Percentiles rank a stretch among this genome's conserved stretches.
Conservation (phyloP, 2,888 invertebrate genomes). For the Byasa hedistus region DNA sequence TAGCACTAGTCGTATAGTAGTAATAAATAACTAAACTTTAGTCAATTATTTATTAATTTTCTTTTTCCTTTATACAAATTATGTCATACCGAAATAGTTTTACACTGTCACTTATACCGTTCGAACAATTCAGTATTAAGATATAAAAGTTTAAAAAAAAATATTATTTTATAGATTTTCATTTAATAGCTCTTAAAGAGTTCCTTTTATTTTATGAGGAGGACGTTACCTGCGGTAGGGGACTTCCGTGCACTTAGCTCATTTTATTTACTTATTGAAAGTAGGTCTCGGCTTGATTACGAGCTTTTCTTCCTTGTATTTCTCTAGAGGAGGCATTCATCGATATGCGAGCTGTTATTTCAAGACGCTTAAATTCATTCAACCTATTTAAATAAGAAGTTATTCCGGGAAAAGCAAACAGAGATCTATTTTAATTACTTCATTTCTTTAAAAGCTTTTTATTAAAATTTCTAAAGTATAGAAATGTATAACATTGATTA, state of each 20-base stretch:
- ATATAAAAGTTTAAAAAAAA: constrained; percentile 8
- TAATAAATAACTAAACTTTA: too few species aligned
- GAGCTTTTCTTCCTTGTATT: constrained; percentile 48
- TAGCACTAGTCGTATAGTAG: too few species aligned
- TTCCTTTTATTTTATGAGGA: constrained; percentile 20
- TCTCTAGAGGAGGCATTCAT: constrained; percentile 51
- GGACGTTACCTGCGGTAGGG: constrained; percentile 19
- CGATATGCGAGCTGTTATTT: constrained; percentile 40
- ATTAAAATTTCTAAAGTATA: too few species aligned
- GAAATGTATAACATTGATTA: too few species aligned
- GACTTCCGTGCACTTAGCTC: constrained; percentile 32
- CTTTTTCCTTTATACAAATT: too few species aligned
- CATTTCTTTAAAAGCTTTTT: neutral
- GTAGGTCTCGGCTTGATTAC: constrained; percentile 56
- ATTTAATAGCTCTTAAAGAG: constrained; percentile 19
- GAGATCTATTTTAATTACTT: constrained; percentile 2
- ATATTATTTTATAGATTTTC: constrained; percentile 9
- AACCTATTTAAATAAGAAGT: constrained; percentile 22
- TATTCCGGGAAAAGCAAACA: constrained; percentile 8
- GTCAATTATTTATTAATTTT: too few species aligned
- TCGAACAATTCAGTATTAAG: neutral
- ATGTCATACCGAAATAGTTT: neutral
- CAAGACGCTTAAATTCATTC: constrained; percentile 30
- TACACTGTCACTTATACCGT: neutral
- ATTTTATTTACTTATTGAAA: constrained; percentile 48